These are phyloP conservation scores for Bombus turneri DNA, from an alignment of 1,140 invertebrate genomes.

Conservation along the genomic window DNA sequence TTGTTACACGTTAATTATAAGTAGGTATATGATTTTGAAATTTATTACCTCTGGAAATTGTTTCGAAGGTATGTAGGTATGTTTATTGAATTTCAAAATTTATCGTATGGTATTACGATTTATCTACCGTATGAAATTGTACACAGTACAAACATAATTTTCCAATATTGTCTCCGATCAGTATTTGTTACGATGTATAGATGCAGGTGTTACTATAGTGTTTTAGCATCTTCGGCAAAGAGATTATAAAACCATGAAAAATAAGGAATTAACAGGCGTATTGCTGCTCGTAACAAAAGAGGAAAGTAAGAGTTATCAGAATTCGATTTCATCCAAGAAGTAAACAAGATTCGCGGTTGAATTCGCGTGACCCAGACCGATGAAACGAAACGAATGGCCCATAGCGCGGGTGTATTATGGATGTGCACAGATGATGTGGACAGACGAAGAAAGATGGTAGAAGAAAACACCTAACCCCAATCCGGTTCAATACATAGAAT, in stretches of 20 bases:
- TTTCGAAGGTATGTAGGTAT: not conserved
- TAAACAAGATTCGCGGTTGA: constrained; percentile 28
- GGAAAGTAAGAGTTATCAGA: constrained; percentile 53
- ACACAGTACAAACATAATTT: too few relatives aligned
- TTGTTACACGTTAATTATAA: not conserved
- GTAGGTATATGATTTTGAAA: too few relatives aligned
- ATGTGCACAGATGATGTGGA: not conserved
- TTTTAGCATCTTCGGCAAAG: not conserved
- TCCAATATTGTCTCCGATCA: not conserved
- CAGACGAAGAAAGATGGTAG: not conserved
- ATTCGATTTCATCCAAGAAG: constrained; percentile 37
- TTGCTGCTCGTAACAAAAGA: not conserved
- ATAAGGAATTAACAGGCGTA: not conserved
- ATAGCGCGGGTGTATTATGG: not conserved
- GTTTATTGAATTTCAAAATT: not conserved
- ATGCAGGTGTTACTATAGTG: too few relatives aligned
- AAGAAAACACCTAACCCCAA: not conserved
- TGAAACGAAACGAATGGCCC: constrained; percentile 21
- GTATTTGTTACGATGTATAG: not conserved
- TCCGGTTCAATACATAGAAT: not conserved
- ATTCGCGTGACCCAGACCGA: constrained; percentile 49
- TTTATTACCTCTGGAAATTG: not conserved
- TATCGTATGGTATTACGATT: too few relatives aligned
- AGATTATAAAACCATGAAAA: not conserved
- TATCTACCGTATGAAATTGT: too few relatives aligned